A percentile compares a stretch with the other conserved stretches of the same genome.
These are phyloP conservation scores for Pipistrellus kuhlii DNA, from an alignment of 2,797 vertebrate genomes.

Conservation along the genomic window DNA sequence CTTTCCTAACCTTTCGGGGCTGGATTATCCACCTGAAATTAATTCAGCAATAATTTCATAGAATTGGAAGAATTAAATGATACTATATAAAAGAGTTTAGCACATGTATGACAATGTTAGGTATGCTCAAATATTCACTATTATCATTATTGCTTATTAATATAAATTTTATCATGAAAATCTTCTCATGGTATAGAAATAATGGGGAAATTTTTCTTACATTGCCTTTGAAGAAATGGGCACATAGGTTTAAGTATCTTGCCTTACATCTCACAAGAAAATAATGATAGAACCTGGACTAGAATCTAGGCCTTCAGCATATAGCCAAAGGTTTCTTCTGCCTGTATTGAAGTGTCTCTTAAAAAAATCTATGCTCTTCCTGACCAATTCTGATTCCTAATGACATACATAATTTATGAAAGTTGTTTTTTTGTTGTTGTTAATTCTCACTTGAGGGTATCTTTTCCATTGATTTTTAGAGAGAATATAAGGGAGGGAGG, in stretches of 20 bases:
- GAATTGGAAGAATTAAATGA: slow-evolving; percentile 12
- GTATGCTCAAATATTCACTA: background rate
- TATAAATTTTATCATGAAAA: slow-evolving; percentile 37
- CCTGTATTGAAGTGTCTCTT: background rate
- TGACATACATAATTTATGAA: background rate
- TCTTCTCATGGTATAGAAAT: slow-evolving; percentile 1
- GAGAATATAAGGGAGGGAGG: no score
- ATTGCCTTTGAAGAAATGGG: slow-evolving; percentile 18
- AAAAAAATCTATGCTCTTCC: background rate
- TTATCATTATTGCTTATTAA: slow-evolving; percentile 10
- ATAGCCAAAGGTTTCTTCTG: background rate
- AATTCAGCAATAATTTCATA: background rate
- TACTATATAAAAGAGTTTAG: background rate
- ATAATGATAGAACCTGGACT: background rate
- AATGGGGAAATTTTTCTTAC: background rate
- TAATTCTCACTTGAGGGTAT: no score
- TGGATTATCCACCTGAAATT: slow-evolving; percentile 1
- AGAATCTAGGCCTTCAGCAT: background rate
- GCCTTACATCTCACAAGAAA: background rate
- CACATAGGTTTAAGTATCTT: background rate
- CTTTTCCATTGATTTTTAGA: no score
- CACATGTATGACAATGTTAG: background rate
- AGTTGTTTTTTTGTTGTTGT: background rate
- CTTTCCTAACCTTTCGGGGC: background rate
- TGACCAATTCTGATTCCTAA: background rate